These are phyloP conservation scores for Drosophila ogumai DNA, from an alignment of 1,140 invertebrate genomes.

Conservation along the genomic window DNA sequence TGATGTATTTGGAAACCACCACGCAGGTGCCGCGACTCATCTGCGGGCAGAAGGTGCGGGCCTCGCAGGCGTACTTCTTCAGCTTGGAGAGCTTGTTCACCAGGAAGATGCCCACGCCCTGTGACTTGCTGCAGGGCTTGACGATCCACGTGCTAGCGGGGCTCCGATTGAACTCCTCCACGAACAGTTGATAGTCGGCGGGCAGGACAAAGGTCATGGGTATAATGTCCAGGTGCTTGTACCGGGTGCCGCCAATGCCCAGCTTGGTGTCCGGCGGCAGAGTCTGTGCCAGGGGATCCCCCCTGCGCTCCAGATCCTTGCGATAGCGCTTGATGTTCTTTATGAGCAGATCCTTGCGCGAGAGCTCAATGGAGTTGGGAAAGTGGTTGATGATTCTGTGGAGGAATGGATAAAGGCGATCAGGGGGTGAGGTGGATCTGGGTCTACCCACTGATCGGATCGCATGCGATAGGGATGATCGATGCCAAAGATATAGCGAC, in stretches of 20 bases:
- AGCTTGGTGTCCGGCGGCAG: constrained; percentile 85
- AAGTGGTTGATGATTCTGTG: constrained; percentile 93
- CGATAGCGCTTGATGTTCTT: constrained; percentile 98
- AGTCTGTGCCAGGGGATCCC: constrained; percentile 92
- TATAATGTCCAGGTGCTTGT: constrained; percentile 94
- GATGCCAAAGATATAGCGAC: constrained; percentile 69
- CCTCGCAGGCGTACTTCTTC: constrained; percentile 93
- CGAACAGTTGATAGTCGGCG: constrained; percentile 96
- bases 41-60: constrained; percentile 91
- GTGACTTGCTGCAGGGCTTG: constrained; percentile 97
- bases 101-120: constrained; percentile 94
- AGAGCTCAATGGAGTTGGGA: constrained; percentile 97
- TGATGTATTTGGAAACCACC: constrained; percentile 93
- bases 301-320: constrained; percentile 95
- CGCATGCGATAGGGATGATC: constrained; percentile 76
- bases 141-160: constrained; percentile 98
- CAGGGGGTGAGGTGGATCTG: background rate
- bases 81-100: constrained; percentile 95
- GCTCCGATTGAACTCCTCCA: constrained; percentile 95
- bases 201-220: constrained; percentile 97
- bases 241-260: constrained; percentile 90
- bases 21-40: constrained; percentile 94
- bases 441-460: constrained; percentile 66
- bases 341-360: constrained; percentile 96
- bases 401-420: background rate